A percentile compares a stretch with the other conserved stretches of the same genome.
Evolutionary conservation across 2,113 vertebrate species (phyloP).

Genomic region (Nyctibius bracteatus): DNA sequence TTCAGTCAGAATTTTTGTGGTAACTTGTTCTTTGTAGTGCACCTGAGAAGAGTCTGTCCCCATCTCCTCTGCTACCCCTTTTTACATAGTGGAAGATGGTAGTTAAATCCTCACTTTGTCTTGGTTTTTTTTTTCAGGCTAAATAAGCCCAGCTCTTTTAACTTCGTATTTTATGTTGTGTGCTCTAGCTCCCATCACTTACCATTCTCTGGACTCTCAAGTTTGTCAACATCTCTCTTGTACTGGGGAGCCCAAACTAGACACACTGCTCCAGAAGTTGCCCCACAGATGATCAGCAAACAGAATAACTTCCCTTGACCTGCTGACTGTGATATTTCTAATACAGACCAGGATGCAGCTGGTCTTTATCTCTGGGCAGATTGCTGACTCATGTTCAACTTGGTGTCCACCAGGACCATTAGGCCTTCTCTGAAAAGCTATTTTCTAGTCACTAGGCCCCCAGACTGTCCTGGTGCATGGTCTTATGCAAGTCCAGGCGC

Average conservation of each 20-base stretch:
- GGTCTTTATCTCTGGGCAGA: not conserved
- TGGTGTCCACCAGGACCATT: not conserved
- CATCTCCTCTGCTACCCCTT: not conserved
- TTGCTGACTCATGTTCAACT: not conserved
- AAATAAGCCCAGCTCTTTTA: not conserved
- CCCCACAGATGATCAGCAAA: not conserved
- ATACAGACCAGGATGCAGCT: not conserved
- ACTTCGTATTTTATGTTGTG: not conserved
- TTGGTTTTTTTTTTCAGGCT: not conserved
- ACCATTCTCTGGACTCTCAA: not conserved
- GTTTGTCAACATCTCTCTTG: not conserved
- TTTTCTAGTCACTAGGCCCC: not conserved
- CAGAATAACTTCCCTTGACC: not conserved
- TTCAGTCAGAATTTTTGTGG: not conserved
- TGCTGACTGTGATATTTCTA: not conserved
- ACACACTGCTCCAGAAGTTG: not conserved
- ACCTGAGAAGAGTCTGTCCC: not conserved
- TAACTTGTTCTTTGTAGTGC: not conserved
- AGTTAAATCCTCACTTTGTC: not conserved
- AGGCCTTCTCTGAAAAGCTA: not conserved
- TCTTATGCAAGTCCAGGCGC: not conserved
- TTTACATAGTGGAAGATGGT: not conserved
- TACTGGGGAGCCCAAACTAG: not conserved
- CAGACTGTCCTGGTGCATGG: not conserved
- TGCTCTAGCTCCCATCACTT: not conserved